Base-by-base conservation (phyloP, 2,113 vertebrate species). In the Loxodonta africana region DNA sequence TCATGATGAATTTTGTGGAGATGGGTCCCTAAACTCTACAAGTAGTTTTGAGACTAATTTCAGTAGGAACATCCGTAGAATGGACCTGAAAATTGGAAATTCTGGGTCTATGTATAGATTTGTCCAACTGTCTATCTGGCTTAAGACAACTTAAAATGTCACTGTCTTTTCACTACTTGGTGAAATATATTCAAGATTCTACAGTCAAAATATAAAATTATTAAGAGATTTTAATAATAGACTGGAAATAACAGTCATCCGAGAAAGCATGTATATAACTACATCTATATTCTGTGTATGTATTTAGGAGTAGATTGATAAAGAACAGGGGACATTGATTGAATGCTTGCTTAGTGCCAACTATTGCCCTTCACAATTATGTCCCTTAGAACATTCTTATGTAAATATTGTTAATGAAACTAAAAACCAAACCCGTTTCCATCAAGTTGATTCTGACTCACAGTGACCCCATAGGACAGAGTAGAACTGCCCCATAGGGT, bases 11-110 rank as follows among this genome's bases (percentile, higher is more conserved):
- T 90, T 83, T 87, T 65, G 25, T 90, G 6, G 18, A 78, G 11
- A 6, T 57, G 11, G 37, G 23, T n/a, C 6, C 33, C 69, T 17
- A 91, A 77, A n/a, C 6, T 37, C 8, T 17, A 20, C 2, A 23
- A 63, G 8, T 51, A 78, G 46, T 73, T 95, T 44, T 85, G 48
- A 90, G 41, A n/a, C 77, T 67, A 73, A 95, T 85, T 94, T 78
- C 37, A 73, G 41, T 53, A 14, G 3, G 20, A 0, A 93, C 78
- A 65, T 53, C 30, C 26, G 28, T 30, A 88, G 51, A 89, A 62
- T 30, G 15, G 41, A 28, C 5, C 23, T 2, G 9, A 93, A 44
- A 80, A 60, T 1, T 94, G 57, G 44, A 87, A 83, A 26, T 62
- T 44, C 51, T 53, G 28, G 28, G 28, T 53, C 11, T 15, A 41